Conservation (phyloP, 1,140 invertebrate genomes). For the Chlorops oryzae region DNA sequence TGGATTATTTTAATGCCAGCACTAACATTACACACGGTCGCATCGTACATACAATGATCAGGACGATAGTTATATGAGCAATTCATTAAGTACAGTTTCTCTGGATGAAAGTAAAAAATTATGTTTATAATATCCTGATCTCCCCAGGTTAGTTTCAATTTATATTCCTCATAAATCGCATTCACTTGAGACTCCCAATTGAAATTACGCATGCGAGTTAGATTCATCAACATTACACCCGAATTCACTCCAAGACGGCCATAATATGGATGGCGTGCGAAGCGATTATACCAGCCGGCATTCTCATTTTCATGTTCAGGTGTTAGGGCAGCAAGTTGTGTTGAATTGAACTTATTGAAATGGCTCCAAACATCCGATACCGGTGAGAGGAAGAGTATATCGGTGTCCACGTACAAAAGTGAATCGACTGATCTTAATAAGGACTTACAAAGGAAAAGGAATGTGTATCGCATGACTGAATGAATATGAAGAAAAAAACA, state of each 20-base stretch:
- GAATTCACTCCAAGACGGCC: slow-evolving; percentile 88
- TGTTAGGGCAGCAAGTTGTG: slow-evolving; percentile 79
- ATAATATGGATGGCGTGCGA: slow-evolving; percentile 92
- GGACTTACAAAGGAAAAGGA: slow-evolving; percentile 54
- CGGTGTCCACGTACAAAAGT: slow-evolving; percentile 89
- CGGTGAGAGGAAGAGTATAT: slow-evolving; percentile 79
- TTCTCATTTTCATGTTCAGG: slow-evolving; percentile 87
- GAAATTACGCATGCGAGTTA: slow-evolving; percentile 82
- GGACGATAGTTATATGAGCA: slow-evolving; percentile 89
- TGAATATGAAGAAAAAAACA: neutral
- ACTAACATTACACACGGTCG: slow-evolving; percentile 75
- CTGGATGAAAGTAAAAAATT: slow-evolving; percentile 85
- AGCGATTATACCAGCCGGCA: slow-evolving; percentile 92
- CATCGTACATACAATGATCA: slow-evolving; percentile 95
- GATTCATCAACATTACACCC: slow-evolving; percentile 95
- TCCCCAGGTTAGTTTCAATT: slow-evolving; percentile 87
- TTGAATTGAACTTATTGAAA: slow-evolving; percentile 77
- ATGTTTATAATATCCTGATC: slow-evolving; percentile 98
- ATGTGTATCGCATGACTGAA: neutral
- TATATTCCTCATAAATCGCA: slow-evolving; percentile 80
- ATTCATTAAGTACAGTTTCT: slow-evolving; percentile 72
- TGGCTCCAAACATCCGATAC: slow-evolving; percentile 75
- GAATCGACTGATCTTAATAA: slow-evolving; percentile 74
- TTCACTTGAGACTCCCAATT: slow-evolving; percentile 78
- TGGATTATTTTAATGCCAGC: slow-evolving; percentile 80